Evolutionary conservation across 1,140 invertebrate genomes (phyloP).

Genomic region (Proales similis): DNA sequence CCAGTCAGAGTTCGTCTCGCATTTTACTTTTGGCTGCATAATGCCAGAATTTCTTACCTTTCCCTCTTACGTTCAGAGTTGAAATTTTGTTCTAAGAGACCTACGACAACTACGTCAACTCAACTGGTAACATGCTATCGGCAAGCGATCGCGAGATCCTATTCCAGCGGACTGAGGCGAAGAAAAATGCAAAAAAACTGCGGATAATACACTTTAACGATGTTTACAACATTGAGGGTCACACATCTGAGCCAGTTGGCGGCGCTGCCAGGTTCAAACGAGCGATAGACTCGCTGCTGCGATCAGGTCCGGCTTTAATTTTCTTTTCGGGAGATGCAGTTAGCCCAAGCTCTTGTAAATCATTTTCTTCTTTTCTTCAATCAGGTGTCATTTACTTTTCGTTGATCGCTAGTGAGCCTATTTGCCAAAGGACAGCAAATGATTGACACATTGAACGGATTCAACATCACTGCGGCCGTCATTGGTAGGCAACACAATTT

Average conservation of each 20-base stretch:
- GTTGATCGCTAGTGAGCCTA: constrained; percentile 71
- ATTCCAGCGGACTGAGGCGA: too few species aligned
- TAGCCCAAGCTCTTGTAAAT: constrained; percentile 78
- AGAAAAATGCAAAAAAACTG: too few species aligned
- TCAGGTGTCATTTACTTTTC: neutral
- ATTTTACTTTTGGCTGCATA: too few species aligned
- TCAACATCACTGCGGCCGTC: constrained; percentile 74
- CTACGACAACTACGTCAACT: too few species aligned
- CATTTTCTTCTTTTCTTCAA: too few species aligned
- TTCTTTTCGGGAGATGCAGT: constrained; percentile 84
- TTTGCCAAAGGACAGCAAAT: constrained; percentile 86
- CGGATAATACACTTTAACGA: constrained; percentile 70
- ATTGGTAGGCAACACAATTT: too few species aligned
- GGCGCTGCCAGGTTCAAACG: constrained; percentile 73
- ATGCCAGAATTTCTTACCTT: too few species aligned
- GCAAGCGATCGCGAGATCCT: too few species aligned
- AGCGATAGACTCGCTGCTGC: constrained; percentile 65
- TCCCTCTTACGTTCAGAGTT: too few species aligned
- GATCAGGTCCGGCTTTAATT: constrained; percentile 66
- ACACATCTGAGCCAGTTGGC: constrained; percentile 63
- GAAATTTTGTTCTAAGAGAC: too few species aligned
- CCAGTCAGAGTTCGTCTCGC: too few species aligned
- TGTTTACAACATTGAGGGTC: constrained; percentile 78
- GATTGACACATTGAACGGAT: constrained; percentile 73
- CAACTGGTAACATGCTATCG: too few species aligned